Percentiles rank a stretch among this genome's conserved stretches.
Conservation (phyloP, 2,888 invertebrate genomes). For the Zaprionus bogoriensis region DNA sequence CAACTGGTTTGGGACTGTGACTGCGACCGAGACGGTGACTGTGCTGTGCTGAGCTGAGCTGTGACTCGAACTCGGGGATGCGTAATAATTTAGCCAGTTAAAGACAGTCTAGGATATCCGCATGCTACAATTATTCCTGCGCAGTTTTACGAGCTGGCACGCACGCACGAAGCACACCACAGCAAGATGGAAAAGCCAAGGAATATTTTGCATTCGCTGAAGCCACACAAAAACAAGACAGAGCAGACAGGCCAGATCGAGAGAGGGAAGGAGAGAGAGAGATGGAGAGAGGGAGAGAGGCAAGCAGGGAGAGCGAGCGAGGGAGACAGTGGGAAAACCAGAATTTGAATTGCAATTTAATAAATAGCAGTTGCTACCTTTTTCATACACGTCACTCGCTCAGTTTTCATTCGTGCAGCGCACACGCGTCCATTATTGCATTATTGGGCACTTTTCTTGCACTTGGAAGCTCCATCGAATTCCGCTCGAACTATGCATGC, state of each 20-base stretch:
- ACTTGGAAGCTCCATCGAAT: constrained; percentile 58
- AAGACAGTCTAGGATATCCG: constrained; percentile 45
- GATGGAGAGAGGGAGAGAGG: neutral
- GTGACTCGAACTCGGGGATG: constrained; percentile 13
- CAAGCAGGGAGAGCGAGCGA: too few species aligned
- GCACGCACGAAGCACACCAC: neutral
- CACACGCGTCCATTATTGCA: constrained; percentile 42
- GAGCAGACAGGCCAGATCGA: neutral
- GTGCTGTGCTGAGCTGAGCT: too few species aligned
- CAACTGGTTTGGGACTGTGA: constrained; percentile 59
- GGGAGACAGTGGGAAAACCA: constrained; percentile 38
- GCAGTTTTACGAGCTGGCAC: constrained; percentile 42
- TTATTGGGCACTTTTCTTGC: constrained; percentile 49
- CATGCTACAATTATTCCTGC: constrained; percentile 47
- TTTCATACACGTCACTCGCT: constrained; percentile 59
- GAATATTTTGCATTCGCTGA: constrained; percentile 36
- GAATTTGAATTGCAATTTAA: constrained; percentile 69
- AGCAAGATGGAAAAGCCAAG: constrained; percentile 25
- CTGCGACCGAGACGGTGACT: too few species aligned
- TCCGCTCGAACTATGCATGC: constrained; percentile 31
- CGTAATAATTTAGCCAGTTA: constrained; percentile 43
- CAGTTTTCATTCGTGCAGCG: constrained; percentile 65
- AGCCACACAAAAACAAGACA: constrained; percentile 54
- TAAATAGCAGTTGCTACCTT: constrained; percentile 65
- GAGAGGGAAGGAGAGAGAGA: neutral